A percentile compares a stretch with the other conserved stretches of the same genome.
phyloP scores from a whole-genome alignment of 1,140 invertebrate species.

The Octopus sinensis region DNA sequence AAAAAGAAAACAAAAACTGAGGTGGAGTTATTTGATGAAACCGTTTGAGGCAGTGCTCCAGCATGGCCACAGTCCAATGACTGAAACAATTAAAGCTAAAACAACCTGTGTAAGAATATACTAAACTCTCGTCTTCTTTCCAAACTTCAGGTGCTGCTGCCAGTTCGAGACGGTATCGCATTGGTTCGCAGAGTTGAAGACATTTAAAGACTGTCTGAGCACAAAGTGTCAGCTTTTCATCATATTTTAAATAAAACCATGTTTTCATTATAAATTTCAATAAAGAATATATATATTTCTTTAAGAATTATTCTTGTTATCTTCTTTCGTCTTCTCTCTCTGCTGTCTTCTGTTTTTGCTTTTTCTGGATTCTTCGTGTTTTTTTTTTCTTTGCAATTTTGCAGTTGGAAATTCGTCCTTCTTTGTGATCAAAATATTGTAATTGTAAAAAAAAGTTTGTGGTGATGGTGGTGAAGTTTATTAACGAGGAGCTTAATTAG shows the following conservation, averaged over 20 bases:
- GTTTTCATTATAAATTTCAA: not conserved
- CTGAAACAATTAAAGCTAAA: too few species aligned
- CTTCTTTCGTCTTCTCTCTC: not conserved
- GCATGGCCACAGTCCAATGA: too few species aligned
- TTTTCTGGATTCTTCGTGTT: not conserved
- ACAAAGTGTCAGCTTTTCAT: not conserved
- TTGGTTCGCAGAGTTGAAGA: conserved; percentile 25
- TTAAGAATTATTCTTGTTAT: not conserved
- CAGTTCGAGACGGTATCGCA: conserved; percentile 29
- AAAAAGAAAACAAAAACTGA: too few species aligned
- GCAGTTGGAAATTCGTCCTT: too few species aligned
- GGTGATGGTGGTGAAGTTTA: too few species aligned
- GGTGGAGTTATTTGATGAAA: too few species aligned
- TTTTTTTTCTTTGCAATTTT: too few species aligned
- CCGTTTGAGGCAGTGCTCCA: too few species aligned
- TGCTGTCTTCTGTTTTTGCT: not conserved
- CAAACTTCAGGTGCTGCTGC: conserved; percentile 27
- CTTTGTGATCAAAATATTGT: too few species aligned
- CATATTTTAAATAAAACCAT: not conserved
- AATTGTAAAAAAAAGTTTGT: too few species aligned
- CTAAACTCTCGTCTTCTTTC: not conserved
- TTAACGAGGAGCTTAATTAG: too few species aligned
- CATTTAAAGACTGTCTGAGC: not conserved
- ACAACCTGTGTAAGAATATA: not conserved
- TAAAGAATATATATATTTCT: not conserved